phyloP scores from a whole-genome alignment of 1,140 invertebrate species.

The Proctacanthus coquilletti region DNA sequence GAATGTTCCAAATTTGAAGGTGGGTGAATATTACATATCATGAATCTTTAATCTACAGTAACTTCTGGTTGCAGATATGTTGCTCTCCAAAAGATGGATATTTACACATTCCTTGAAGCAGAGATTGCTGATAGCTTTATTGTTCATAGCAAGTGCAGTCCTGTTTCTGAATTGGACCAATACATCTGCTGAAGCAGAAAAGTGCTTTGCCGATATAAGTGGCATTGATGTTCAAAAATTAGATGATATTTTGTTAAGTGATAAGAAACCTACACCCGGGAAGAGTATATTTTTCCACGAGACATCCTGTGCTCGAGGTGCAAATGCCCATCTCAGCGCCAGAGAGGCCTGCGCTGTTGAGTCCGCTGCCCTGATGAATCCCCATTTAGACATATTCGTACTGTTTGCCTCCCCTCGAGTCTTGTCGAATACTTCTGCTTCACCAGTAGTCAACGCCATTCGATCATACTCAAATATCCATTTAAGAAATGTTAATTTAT shows the following conservation, averaged over 20 bases:
- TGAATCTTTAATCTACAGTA: no score
- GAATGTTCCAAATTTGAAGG: no score
- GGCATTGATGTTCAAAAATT: no score
- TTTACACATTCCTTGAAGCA: no score
- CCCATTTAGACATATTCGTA: conserved; percentile 37
- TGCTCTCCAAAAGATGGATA: no score
- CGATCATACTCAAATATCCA: conserved; percentile 40
- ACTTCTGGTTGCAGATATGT: no score
- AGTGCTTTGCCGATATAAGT: no score
- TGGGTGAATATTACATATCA: no score
- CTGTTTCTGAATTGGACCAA: no score
- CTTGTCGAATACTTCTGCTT: conserved; percentile 19
- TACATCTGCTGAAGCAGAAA: no score
- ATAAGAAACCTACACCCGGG: conserved; percentile 25
- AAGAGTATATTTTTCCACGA: conserved; percentile 42
- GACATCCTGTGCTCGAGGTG: conserved; percentile 32
- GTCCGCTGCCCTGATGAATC: conserved; percentile 45
- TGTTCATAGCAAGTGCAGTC: no score
- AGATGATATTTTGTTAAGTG: conserved; percentile 14
- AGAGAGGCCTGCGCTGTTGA: conserved; percentile 51
- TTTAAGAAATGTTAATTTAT: conserved; percentile 37
- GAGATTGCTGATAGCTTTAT: no score
- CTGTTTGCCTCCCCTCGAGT: conserved; percentile 35
- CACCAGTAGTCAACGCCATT: conserved; percentile 27
- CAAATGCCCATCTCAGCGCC: conserved; percentile 25